phyloP scores from a whole-genome alignment of 2,113 vertebrate genomes.

The Muscicapa adusta region DNA sequence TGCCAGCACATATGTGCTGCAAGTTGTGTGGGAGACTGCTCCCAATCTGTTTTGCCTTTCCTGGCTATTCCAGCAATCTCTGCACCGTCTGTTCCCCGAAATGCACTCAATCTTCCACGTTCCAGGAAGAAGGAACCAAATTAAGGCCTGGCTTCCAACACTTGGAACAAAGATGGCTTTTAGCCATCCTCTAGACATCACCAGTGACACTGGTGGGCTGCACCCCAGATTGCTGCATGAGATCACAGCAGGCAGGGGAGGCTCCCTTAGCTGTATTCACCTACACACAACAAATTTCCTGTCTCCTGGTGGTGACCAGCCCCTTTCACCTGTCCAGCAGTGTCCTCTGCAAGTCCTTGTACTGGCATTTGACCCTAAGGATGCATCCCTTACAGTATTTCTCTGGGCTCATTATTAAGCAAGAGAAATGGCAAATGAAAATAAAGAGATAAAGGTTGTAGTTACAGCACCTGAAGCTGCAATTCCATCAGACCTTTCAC shows the following conservation, averaged over 20 bases:
- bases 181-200: background rate
- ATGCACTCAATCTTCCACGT: background rate
- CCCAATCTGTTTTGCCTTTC: slow-evolving; percentile 46
- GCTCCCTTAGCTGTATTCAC: background rate
- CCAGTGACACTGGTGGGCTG: background rate
- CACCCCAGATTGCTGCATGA: background rate
- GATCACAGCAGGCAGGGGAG: background rate
- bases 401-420: background rate
- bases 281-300: background rate
- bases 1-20: slow-evolving; percentile 37
- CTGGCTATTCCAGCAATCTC: slow-evolving; percentile 32
- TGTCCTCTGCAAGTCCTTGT: background rate
- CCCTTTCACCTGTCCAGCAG: background rate
- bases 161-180: slow-evolving; percentile 47
- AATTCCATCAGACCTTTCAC: background rate
- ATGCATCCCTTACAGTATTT: background rate
- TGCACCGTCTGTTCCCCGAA: slow-evolving; percentile 34
- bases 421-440: background rate
- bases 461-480: background rate
- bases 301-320: background rate
- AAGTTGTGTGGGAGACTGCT: slow-evolving; percentile 35
- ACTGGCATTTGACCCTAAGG: background rate
- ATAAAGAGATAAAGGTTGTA: background rate
- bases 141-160: background rate
- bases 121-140: slow-evolving; percentile 24